Conservation (phyloP, 2,888 invertebrate species). For the Hipparchia semele region DNA sequence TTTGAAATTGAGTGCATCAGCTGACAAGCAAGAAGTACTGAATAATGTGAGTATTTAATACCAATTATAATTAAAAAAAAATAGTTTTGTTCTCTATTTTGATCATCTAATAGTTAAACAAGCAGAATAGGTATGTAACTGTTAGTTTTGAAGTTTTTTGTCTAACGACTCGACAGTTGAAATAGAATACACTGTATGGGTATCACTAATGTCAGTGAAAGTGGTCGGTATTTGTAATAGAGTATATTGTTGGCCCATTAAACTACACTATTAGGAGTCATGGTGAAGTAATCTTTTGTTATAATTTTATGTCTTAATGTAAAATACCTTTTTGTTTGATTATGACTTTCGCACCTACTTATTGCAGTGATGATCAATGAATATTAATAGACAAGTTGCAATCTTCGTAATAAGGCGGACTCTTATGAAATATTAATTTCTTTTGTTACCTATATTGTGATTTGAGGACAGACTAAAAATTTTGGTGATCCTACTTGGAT, state of each 20-base stretch:
- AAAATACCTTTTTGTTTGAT: not conserved
- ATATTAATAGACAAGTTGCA: slow-evolving; percentile 34
- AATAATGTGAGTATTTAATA: slow-evolving; percentile 59
- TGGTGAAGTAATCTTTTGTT: not conserved
- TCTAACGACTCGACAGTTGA: not conserved
- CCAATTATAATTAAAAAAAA: not conserved
- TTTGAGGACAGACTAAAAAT: not conserved
- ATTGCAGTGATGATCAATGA: slow-evolving; percentile 23
- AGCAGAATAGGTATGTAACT: slow-evolving; percentile 6
- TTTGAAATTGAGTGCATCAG: slow-evolving; percentile 54
- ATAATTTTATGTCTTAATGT: not conserved
- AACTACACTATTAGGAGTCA: not conserved
- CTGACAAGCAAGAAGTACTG: slow-evolving; percentile 48
- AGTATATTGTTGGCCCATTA: slow-evolving; percentile 12
- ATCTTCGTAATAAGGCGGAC: slow-evolving; percentile 29
- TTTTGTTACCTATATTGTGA: not conserved
- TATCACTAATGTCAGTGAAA: slow-evolving; percentile 16
- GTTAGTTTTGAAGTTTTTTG: slow-evolving; percentile 24
- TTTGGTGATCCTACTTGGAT: not conserved
- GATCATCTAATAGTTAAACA: not conserved
- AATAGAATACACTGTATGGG: slow-evolving; percentile 15
- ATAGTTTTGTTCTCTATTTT: not conserved
- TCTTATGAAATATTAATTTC: slow-evolving; percentile 20
- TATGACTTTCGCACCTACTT: not conserved
- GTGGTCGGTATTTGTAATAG: not conserved